Evolutionary conservation across 2,113 vertebrate genomes (phyloP).

Genomic region (Nettapus auritus): DNA sequence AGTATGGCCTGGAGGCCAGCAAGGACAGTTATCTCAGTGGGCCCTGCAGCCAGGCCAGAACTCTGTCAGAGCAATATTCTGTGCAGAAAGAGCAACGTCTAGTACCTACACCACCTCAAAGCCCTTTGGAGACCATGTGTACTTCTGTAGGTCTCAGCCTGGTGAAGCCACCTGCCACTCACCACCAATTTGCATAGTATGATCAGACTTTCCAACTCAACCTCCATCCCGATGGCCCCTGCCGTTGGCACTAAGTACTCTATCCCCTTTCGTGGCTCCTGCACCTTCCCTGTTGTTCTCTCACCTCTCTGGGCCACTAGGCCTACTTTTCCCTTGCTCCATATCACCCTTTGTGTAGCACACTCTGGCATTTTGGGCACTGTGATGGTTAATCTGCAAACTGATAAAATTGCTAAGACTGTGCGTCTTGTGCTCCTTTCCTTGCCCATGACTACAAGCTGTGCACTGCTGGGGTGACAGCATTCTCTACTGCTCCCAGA

Average conservation of each 20-base stretch:
- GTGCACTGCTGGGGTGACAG: neutral
- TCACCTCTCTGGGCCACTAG: neutral
- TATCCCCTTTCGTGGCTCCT: neutral
- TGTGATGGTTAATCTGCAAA: fast-evolving
- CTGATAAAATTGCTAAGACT: neutral
- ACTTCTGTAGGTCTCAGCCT: neutral
- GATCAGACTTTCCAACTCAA: neutral
- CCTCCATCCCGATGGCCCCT: neutral
- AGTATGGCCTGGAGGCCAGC: fast-evolving
- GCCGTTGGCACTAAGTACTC: neutral
- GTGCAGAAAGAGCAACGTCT: fast-evolving
- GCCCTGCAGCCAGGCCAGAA: neutral
- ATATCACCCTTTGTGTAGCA: fast-evolving
- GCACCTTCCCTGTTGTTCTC: neutral
- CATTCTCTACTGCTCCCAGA: neutral
- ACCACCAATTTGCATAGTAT: neutral
- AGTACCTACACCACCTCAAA: neutral
- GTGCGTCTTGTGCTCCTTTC: neutral
- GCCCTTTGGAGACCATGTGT: neutral
- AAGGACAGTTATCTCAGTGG: neutral
- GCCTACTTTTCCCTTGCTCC: neutral
- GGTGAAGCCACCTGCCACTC: neutral
- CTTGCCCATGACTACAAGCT: neutral
- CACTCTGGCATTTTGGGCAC: neutral
- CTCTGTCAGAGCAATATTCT: neutral